Conservation (phyloP, 2,113 vertebrate genomes). For the Poeciliopsis retropinna region DNA sequence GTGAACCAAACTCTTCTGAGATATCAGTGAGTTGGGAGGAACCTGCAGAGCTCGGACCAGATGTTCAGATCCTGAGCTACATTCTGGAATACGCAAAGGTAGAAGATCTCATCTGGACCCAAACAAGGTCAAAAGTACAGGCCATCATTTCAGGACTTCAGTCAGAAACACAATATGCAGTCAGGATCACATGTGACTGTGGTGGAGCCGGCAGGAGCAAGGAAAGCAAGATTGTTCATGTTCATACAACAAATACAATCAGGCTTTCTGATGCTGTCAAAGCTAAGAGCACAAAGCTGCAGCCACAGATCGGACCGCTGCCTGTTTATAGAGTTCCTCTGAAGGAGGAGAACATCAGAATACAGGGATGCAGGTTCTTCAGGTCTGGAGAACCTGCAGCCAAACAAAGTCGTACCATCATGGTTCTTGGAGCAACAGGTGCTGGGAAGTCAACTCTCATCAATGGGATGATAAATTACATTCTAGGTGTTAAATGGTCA, state of each 20-base stretch:
- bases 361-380: no score
- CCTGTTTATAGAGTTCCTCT: background rate
- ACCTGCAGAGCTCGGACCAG: constrained; percentile 2
- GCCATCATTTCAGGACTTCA: constrained; percentile 20
- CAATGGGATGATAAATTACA: constrained; percentile 53
- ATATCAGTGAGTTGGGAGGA: constrained; percentile 29
- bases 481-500: constrained; percentile 30
- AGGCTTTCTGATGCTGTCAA: no score
- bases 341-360: constrained; percentile 10
- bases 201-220: constrained; percentile 44
- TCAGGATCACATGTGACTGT: constrained; percentile 57
- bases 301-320: no score
- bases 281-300: no score
- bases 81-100: constrained; percentile 1
- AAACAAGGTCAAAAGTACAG: background rate
- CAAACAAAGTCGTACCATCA: constrained; percentile 9
- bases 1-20: constrained; percentile 7
- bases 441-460: constrained; percentile 34
- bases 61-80: constrained; percentile 17
- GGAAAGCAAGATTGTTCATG: constrained; percentile 8
- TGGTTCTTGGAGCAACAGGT: constrained; percentile 32
- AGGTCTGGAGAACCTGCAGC: background rate
- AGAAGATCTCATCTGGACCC: constrained; percentile 3
- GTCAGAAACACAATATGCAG: constrained; percentile 36
- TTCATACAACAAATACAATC: background rate